Conservation (phyloP, 2,888 invertebrate genomes). For the Caradrina kadenii region DNA sequence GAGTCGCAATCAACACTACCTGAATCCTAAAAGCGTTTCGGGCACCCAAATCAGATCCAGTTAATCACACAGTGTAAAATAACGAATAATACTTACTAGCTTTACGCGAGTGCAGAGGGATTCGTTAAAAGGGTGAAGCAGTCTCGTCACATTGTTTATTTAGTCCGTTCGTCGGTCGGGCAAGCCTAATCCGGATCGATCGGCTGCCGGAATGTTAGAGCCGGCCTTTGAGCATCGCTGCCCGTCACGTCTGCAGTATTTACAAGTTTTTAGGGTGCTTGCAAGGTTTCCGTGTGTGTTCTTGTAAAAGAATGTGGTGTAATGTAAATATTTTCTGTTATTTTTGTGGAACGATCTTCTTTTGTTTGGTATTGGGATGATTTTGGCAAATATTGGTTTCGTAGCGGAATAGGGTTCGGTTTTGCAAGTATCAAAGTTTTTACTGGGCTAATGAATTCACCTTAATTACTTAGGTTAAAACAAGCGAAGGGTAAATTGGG, state of each 20-base stretch:
- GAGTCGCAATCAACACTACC: background rate
- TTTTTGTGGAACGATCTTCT: slow-evolving; percentile 14
- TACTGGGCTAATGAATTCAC: background rate
- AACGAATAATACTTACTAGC: slow-evolving; percentile 79
- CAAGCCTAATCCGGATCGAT: slow-evolving; percentile 86
- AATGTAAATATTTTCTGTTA: slow-evolving; percentile 56
- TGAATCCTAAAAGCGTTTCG: slow-evolving; percentile 6
- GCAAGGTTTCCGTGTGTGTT: slow-evolving; percentile 67
- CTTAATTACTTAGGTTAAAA: background rate
- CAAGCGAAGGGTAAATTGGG: no score
- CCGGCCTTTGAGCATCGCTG: slow-evolving; percentile 67
- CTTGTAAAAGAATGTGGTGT: slow-evolving; percentile 58
- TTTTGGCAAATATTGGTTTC: slow-evolving; percentile 9
- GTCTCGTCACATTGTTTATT: slow-evolving; percentile 89
- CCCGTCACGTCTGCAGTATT: slow-evolving; percentile 73
- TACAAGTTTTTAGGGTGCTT: slow-evolving; percentile 72
- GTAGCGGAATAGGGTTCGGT: background rate
- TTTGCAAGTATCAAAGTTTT: background rate
- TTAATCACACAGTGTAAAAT: slow-evolving; percentile 69
- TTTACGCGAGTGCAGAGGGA: slow-evolving; percentile 79
- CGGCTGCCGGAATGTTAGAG: slow-evolving; percentile 75
- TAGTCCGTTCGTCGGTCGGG: slow-evolving; percentile 82
- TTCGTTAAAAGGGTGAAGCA: slow-evolving; percentile 88
- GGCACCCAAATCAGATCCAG: slow-evolving; percentile 43
- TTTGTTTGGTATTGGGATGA: background rate